A percentile compares a stretch with the other conserved stretches of the same genome.
Conservation (phyloP, 2,797 vertebrate species). For the Fistularia tabacaria region DNA sequence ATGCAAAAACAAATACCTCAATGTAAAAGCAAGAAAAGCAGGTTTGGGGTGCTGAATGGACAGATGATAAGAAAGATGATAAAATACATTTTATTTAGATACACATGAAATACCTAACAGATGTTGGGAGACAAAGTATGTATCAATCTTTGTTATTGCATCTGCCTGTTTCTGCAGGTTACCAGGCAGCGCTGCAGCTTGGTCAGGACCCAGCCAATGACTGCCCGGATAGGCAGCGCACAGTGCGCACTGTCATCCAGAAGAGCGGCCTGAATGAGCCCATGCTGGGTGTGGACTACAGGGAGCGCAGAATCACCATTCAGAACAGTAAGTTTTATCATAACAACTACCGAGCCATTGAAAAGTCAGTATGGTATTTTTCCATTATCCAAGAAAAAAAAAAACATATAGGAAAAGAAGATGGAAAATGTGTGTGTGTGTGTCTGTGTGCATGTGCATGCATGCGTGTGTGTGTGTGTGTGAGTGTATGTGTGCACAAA, state of each 20-base stretch:
- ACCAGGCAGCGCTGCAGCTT: constrained; percentile 83
- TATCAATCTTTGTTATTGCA: too few species aligned
- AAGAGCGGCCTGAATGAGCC: constrained; percentile 83
- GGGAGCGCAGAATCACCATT: constrained; percentile 89
- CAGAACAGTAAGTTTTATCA: constrained; percentile 82
- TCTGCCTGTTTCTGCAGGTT: constrained; percentile 70
- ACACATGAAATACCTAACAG: too few species aligned
- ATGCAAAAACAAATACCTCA: too few species aligned
- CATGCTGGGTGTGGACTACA: constrained; percentile 84
- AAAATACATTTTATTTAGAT: too few species aligned
- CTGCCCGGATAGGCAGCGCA: constrained; percentile 87
- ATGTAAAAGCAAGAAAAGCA: too few species aligned
- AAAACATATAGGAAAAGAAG: too few species aligned
- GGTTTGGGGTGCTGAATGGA: background rate
- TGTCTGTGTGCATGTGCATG: too few species aligned
- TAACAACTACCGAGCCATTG: background rate
- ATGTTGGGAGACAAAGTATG: too few species aligned
- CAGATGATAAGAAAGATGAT: too few species aligned
- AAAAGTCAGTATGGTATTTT: too few species aligned
- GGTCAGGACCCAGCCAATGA: constrained; percentile 89
- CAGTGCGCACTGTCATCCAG: constrained; percentile 87
- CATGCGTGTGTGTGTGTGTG: background rate
- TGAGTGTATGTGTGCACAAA: background rate
- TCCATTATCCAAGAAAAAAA: too few species aligned
- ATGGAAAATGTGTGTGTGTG: too few species aligned